phyloP scores from a whole-genome alignment of 2,888 invertebrate genomes.

The Orthonevra nobilis region DNA sequence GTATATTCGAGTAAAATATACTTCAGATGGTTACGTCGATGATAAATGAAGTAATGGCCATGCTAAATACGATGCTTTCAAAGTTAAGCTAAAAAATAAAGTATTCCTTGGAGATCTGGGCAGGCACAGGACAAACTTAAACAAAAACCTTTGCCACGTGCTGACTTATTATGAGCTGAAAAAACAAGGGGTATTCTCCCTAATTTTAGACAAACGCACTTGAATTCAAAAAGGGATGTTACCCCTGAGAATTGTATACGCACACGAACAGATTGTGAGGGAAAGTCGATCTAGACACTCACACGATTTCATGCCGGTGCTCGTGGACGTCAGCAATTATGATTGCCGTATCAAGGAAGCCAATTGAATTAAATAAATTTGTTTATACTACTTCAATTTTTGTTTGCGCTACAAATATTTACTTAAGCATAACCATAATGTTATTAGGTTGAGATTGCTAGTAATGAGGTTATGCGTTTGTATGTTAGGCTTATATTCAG shows the following conservation, averaged over 20 bases:
- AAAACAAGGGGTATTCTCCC: constrained; percentile 35
- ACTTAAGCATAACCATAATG: not conserved
- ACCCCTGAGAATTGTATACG: constrained; percentile 36
- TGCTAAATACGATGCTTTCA: not conserved
- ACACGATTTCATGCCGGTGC: constrained; percentile 18
- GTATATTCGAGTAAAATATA: too few relatives aligned
- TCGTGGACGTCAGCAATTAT: constrained; percentile 3
- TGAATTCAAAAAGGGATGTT: constrained; percentile 28
- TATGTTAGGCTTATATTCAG: too few relatives aligned
- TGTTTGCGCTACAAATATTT: constrained; percentile 8
- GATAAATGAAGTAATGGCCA: too few relatives aligned
- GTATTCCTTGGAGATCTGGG: constrained; percentile 15
- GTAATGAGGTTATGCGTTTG: too few relatives aligned
- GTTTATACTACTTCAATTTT: constrained; percentile 10
- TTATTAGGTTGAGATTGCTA: constrained; percentile 5
- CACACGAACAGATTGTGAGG: constrained; percentile 35
- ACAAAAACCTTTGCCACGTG: constrained; percentile 48
- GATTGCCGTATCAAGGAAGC: not conserved
- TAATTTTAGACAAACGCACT: constrained; percentile 39
- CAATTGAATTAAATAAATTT: constrained; percentile 40
- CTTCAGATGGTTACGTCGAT: too few relatives aligned
- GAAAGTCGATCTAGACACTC: constrained; percentile 27
- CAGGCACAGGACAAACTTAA: constrained; percentile 9
- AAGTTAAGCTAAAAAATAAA: constrained; percentile 1
- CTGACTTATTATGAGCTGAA: constrained; percentile 40